Percentiles rank a stretch among this genome's conserved stretches.
These are phyloP conservation scores for Spodoptera picta DNA, from an alignment of 2,888 invertebrate genomes.

Conservation along the genomic window DNA sequence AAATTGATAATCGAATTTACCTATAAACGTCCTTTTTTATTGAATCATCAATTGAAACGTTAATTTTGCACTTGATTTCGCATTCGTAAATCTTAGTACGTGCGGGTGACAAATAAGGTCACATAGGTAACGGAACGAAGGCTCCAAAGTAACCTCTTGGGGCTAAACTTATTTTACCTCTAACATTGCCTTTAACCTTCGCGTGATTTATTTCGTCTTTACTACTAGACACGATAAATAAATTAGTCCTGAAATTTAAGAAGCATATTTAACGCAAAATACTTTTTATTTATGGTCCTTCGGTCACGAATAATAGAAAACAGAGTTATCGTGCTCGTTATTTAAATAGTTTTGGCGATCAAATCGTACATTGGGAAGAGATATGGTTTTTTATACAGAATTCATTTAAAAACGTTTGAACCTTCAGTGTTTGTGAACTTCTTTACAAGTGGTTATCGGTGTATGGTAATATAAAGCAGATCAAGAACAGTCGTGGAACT, in stretches of 20 bases:
- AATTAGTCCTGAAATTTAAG: slow-evolving; percentile 16
- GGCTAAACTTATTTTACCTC: slow-evolving; percentile 39
- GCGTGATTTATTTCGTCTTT: slow-evolving; percentile 32
- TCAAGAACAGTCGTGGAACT: slow-evolving; percentile 35
- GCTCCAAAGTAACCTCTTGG: slow-evolving; percentile 43
- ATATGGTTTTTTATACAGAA: too few species aligned
- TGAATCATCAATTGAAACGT: too few species aligned
- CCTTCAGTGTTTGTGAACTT: neutral
- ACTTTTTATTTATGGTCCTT: too few species aligned
- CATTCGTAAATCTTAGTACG: slow-evolving; percentile 42
- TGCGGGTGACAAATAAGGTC: slow-evolving; percentile 65
- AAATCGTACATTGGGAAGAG: too few species aligned
- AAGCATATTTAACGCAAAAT: neutral
- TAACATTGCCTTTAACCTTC: slow-evolving; percentile 46
- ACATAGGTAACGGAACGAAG: slow-evolving; percentile 52
- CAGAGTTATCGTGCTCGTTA: too few species aligned
- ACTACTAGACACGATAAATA: slow-evolving; percentile 25
- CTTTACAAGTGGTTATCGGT: slow-evolving; percentile 14
- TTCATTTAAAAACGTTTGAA: too few species aligned
- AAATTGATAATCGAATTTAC: too few species aligned
- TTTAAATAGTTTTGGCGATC: too few species aligned
- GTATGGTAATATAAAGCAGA: slow-evolving; percentile 42
- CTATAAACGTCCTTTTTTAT: too few species aligned
- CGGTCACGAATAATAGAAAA: too few species aligned
- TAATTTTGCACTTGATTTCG: too few species aligned